Evolutionary conservation across 2,113 vertebrate genomes (phyloP).

Genomic region (Pungitius pungitius): DNA sequence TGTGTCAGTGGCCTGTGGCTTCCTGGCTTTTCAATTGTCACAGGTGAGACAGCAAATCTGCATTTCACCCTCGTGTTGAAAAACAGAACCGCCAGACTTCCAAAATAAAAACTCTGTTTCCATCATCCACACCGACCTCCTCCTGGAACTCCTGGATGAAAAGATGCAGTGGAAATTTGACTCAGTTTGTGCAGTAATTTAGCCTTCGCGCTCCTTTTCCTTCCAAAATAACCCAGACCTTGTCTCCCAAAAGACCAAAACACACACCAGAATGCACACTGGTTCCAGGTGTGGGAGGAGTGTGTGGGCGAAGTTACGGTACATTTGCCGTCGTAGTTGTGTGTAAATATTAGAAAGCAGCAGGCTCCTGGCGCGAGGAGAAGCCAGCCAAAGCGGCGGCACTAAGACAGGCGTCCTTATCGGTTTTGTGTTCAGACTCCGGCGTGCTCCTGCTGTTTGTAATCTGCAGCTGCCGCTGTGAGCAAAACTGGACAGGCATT

Average conservation of each 20-base stretch:
- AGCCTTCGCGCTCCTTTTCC: conserved; percentile 30
- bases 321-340: conserved; percentile 92
- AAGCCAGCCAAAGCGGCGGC: conserved; percentile 89
- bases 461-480: conserved; percentile 96
- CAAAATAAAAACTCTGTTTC: conserved; percentile 46
- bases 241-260: conserved; percentile 59
- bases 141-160: conserved; percentile 48
- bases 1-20: conserved; percentile 65
- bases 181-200: conserved; percentile 72
- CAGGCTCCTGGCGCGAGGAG: conserved; percentile 90
- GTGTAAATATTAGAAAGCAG: conserved; percentile 99
- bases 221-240: conserved; percentile 34
- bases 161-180: conserved; percentile 71
- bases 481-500: conserved; percentile 99
- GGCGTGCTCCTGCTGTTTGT: conserved; percentile 94
- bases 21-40: conserved; percentile 58
- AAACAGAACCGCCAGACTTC: conserved; percentile 26
- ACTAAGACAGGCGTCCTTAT: conserved; percentile 93
- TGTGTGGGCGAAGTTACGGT: conserved; percentile 74
- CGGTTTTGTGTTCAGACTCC: conserved; percentile 91
- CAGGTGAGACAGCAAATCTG: conserved; percentile 63
- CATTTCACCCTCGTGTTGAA: conserved; percentile 56
- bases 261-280: conserved; percentile 53
- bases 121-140: conserved; percentile 65
- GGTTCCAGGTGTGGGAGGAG: conserved; percentile 69